Base-by-base conservation (phyloP, 37 sponge, comb jelly and placozoan genomes). In the Chondrilla cf. caribensis region DNA sequence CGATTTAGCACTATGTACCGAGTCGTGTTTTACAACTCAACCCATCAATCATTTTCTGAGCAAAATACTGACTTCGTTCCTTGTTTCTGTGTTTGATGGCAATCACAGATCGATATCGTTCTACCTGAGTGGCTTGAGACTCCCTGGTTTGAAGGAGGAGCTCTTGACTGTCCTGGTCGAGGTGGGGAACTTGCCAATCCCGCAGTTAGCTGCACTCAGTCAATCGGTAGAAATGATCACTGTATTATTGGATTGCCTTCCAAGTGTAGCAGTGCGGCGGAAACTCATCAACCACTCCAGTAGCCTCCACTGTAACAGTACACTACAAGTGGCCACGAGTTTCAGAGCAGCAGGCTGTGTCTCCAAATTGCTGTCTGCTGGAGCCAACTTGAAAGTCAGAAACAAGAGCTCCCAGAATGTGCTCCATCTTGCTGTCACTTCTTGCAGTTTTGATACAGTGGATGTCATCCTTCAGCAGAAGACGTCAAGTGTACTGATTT, bases 401-500 rank as follows among this genome's bases (percentile, higher is more conserved):
- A 37, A 42, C 43, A 39, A 73, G 40, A 11, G 18, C 43, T 24
- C 31, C 9, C 41, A 42, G 41, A 73, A 73, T 73, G 76, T 73
- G 43, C 24, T 73, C 22, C 76, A 73, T 73, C 7, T 73, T 73
- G 76, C 76, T 39, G 76, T 73, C 31, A 2, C 25, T 21, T 73
- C 76, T 21, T 19, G 25, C 2, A 43, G 76, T 42, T n/a, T 42
- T 22, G 44, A 73, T 1, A 73, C 44, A 3, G 76, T 73, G 25
- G 21, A 40, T n/a, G 24, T 15, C 18, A 40, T 73, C 36, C 25
- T 73, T 17, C 2, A 73, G 17, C 38, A 73, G 24, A 73, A 73
- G 76, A 37, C n/a, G 24, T 25, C n/a, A 40, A 39, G 41, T 32
- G 24, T 73, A 22, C 43, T 73, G n/a, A 6, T 73, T 17, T 73